Conservation (phyloP, 2,888 invertebrate genomes). For the Suillia variegata region DNA sequence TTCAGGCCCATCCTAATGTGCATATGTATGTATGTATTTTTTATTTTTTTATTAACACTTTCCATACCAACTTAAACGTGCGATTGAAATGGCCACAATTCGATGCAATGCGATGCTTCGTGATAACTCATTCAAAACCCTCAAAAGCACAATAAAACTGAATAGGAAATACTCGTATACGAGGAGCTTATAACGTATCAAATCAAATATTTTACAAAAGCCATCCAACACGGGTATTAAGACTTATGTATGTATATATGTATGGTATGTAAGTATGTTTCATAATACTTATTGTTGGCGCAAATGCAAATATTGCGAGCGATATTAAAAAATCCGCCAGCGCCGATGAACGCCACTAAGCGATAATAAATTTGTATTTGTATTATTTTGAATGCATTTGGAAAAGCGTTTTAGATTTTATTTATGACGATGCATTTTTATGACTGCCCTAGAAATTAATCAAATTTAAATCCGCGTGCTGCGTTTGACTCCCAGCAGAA, state of each 20-base stretch:
- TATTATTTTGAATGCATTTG: not conserved
- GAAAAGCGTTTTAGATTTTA: not conserved
- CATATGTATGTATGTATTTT: too few species aligned
- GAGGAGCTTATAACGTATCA: not conserved
- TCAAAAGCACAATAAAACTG: slow-evolving; percentile 27
- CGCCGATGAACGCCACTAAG: not conserved
- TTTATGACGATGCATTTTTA: not conserved
- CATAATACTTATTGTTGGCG: not conserved
- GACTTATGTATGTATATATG: too few species aligned
- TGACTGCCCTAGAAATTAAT: not conserved
- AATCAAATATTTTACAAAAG: not conserved
- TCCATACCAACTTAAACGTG: not conserved
- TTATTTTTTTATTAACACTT: not conserved
- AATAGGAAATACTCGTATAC: not conserved
- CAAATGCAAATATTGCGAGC: not conserved
- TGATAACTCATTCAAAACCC: slow-evolving; percentile 27
- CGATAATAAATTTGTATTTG: not conserved
- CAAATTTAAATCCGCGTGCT: not conserved
- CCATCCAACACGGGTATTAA: not conserved
- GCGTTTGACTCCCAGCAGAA: too few species aligned
- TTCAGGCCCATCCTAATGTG: too few species aligned
- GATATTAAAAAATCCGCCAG: not conserved
- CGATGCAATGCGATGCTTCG: not conserved
- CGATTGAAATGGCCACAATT: too few species aligned
- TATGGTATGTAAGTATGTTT: too few species aligned